phyloP scores from a whole-genome alignment of 2,888 invertebrate genomes.

The Eupithecia exiguata region DNA sequence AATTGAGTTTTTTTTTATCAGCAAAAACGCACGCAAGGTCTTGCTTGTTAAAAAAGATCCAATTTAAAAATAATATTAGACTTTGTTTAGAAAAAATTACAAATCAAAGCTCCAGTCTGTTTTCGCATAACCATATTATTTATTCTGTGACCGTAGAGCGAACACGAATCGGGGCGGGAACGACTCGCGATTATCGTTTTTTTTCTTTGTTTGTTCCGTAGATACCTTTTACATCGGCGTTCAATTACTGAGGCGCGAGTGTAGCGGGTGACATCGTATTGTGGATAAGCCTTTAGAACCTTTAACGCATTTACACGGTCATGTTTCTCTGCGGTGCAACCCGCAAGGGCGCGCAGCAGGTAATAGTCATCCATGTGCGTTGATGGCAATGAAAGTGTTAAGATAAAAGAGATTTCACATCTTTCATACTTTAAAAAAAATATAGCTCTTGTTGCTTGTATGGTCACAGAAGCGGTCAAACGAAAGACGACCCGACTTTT shows the following conservation, averaged over 20 bases:
- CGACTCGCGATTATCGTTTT: conserved; percentile 75
- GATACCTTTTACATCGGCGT: conserved; percentile 83
- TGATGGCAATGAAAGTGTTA: too few species aligned
- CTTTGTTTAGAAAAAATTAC: neutral
- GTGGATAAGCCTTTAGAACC: conserved; percentile 53
- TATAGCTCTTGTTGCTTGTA: too few species aligned
- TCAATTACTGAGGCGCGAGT: conserved; percentile 80
- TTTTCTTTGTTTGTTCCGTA: conserved; percentile 74
- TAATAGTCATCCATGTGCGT: too few species aligned
- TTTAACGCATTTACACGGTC: too few species aligned
- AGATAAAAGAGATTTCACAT: too few species aligned
- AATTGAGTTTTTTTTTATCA: too few species aligned
- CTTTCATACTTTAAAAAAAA: too few species aligned
- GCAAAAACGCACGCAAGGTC: neutral
- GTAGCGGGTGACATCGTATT: conserved; percentile 51
- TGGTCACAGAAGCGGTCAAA: too few species aligned
- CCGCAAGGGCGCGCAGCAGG: too few species aligned
- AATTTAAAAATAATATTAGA: neutral
- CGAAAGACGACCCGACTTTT: too few species aligned
- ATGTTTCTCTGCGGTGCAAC: too few species aligned
- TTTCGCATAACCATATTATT: neutral
- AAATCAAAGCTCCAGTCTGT: neutral
- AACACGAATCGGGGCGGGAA: conserved; percentile 66
- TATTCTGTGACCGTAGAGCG: conserved; percentile 48
- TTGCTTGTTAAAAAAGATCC: neutral